Evolutionary conservation across 92 coral and sea anemone genomes (phyloP).

Genomic region (Nematostella vectensis): DNA sequence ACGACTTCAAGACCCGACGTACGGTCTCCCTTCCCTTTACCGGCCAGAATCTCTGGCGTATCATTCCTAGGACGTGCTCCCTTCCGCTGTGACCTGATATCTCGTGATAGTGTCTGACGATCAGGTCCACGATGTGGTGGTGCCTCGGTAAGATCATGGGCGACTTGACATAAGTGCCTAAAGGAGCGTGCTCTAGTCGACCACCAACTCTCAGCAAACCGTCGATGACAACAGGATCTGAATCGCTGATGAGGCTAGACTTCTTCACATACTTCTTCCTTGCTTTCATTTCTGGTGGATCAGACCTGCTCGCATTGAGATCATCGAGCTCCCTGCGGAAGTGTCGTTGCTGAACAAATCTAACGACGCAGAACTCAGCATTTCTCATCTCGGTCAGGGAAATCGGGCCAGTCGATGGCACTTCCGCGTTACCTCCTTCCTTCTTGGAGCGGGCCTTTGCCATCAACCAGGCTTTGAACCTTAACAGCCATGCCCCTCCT

Average conservation of each 20-base stretch:
- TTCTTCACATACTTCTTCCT: constrained; percentile 14
- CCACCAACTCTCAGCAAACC: constrained; percentile 41
- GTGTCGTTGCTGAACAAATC: constrained; percentile 13
- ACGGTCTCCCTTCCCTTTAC: constrained; percentile 26
- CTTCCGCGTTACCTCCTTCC: constrained; percentile 1
- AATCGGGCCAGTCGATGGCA: neutral
- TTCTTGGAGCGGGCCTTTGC: constrained; percentile 1
- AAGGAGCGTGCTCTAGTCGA: constrained; percentile 24
- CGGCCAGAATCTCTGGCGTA: constrained; percentile 28
- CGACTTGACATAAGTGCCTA: constrained; percentile 17
- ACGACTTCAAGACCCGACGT: constrained; percentile 20
- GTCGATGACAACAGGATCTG: constrained; percentile 19
- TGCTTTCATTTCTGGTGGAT: neutral
- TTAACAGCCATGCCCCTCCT: constrained; percentile 20
- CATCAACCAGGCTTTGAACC: constrained; percentile 18
- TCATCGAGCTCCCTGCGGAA: constrained; percentile 14
- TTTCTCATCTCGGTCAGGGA: constrained; percentile 17
- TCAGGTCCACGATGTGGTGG: constrained; percentile 28
- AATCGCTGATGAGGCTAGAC: constrained; percentile 20
- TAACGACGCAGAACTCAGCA: constrained; percentile 15
- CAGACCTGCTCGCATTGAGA: neutral
- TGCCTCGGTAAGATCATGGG: constrained; percentile 41
- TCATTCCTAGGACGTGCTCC: constrained; percentile 20
- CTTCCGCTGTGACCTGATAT: constrained; percentile 29
- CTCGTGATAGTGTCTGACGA: constrained; percentile 19